A percentile compares a stretch with the other conserved stretches of the same genome.
Evolutionary conservation across 92 coral and sea anemone species (phyloP).

Genomic region (Meandrina meandrites): DNA sequence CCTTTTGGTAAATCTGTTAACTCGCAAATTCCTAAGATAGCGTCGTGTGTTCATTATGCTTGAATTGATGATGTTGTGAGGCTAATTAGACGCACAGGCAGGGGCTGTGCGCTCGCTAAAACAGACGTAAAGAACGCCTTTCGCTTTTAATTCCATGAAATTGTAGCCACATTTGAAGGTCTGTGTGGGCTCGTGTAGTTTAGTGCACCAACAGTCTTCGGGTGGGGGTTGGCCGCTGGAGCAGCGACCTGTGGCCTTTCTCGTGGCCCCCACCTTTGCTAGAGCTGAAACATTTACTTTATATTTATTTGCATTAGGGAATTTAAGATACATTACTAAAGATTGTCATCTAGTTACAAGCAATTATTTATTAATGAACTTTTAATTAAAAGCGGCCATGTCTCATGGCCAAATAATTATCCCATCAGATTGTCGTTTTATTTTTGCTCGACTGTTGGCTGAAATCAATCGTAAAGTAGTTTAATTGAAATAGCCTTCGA

Average conservation of each 20-base stretch:
- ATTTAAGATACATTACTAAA: too few relatives aligned
- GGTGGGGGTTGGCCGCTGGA: slow-evolving; percentile 14
- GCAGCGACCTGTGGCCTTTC: slow-evolving; percentile 15
- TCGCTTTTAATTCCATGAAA: slow-evolving; percentile 59
- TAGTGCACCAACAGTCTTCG: slow-evolving; percentile 11
- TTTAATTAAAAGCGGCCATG: too few relatives aligned
- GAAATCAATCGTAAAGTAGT: too few relatives aligned
- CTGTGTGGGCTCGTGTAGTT: background rate
- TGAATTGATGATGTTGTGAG: slow-evolving; percentile 40
- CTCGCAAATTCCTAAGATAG: slow-evolving; percentile 35
- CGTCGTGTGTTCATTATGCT: slow-evolving; percentile 46
- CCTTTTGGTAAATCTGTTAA: slow-evolving; percentile 53
- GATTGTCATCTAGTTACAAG: too few relatives aligned
- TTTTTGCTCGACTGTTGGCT: too few relatives aligned
- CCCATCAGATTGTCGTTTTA: too few relatives aligned
- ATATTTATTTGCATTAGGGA: background rate
- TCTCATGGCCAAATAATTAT: too few relatives aligned
- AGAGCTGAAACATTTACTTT: background rate
- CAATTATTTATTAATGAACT: too few relatives aligned
- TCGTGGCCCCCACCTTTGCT: slow-evolving; percentile 17
- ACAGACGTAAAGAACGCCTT: slow-evolving; percentile 66
- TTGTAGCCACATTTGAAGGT: too few relatives aligned
- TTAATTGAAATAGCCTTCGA: too few relatives aligned
- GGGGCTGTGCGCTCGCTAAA: slow-evolving; percentile 56
- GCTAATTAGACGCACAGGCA: slow-evolving; percentile 34